Conservation (phyloP, 2,113 vertebrate genomes). For the Salminus brasiliensis region DNA sequence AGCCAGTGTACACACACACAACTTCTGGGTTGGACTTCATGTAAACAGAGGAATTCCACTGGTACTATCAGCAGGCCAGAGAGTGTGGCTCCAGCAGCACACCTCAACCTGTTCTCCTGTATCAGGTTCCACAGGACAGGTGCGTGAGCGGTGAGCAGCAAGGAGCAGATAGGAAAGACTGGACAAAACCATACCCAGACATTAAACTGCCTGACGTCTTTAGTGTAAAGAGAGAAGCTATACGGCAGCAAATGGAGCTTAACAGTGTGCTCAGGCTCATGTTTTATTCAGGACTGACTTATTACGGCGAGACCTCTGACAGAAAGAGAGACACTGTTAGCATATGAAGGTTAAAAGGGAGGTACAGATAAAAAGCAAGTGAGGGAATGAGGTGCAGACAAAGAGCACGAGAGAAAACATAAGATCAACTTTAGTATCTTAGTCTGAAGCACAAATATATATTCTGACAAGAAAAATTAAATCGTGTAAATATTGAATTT, state of each 20-base stretch:
- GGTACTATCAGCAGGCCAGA: slow-evolving; percentile 9
- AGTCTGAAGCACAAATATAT: too few relatives aligned
- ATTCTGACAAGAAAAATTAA: too few relatives aligned
- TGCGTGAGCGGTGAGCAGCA: slow-evolving; percentile 16
- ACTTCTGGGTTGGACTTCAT: not conserved
- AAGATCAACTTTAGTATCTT: not conserved
- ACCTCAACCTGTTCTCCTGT: not conserved
- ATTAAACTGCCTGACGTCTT: slow-evolving; percentile 16
- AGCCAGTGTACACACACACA: not conserved
- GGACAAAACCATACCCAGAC: slow-evolving; percentile 30
- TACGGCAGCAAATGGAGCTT: slow-evolving; percentile 16
- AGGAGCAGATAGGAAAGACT: slow-evolving; percentile 21
- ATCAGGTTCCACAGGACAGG: slow-evolving; percentile 41
- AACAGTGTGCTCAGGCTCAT: slow-evolving; percentile 4
- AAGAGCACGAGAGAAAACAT: too few relatives aligned
- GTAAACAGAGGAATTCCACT: not conserved
- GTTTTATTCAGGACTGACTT: slow-evolving; percentile 21
- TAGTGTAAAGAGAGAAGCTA: slow-evolving; percentile 35
- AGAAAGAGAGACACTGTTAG: not conserved
- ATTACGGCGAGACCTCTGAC: not conserved
- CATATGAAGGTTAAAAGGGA: not conserved
- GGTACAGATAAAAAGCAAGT: slow-evolving; percentile 30
- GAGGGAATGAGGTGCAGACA: not conserved
- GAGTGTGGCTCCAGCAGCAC: not conserved
- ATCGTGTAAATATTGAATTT: too few relatives aligned